Evolutionary conservation across 2,113 vertebrate species (phyloP).

Genomic region (Microtus richardsoni): DNA sequence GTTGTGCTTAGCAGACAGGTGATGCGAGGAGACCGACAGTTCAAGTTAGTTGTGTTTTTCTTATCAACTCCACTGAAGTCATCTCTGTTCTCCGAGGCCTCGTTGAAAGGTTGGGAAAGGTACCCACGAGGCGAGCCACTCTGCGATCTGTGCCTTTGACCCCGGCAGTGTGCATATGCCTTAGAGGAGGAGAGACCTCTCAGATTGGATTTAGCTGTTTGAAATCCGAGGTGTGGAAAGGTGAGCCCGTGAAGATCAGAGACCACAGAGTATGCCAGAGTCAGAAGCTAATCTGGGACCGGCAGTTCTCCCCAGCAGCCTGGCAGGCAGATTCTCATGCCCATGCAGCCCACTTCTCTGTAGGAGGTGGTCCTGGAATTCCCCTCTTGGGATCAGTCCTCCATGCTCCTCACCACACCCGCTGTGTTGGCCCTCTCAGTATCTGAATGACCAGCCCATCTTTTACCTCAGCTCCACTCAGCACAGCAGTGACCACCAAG

Average conservation of each 20-base stretch:
- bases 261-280: too few species aligned
- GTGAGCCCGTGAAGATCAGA: rapidly evolving
- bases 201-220: not conserved
- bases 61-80: slow-evolving; percentile 22
- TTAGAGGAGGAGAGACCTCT: not conserved
- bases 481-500: not conserved
- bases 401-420: not conserved
- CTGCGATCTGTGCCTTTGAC: not conserved
- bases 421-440: not conserved
- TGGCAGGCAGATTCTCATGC: not conserved
- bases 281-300: not conserved
- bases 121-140: rapidly evolving
- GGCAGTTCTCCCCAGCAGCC: not conserved
- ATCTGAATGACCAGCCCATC: not conserved
- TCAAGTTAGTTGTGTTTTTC: slow-evolving; percentile 7
- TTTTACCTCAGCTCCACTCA: not conserved
- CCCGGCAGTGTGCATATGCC: not conserved
- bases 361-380: not conserved
- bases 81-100: not conserved
- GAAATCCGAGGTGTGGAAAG: not conserved
- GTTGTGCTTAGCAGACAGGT: slow-evolving; percentile 44
- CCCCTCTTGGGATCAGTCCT: not conserved
- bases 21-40: not conserved
- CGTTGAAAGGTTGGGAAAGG: not conserved
- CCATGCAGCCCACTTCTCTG: rapidly evolving